These are phyloP conservation scores for Lacanobia wlatinum DNA, from an alignment of 2,888 invertebrate genomes.

Conservation along the genomic window DNA sequence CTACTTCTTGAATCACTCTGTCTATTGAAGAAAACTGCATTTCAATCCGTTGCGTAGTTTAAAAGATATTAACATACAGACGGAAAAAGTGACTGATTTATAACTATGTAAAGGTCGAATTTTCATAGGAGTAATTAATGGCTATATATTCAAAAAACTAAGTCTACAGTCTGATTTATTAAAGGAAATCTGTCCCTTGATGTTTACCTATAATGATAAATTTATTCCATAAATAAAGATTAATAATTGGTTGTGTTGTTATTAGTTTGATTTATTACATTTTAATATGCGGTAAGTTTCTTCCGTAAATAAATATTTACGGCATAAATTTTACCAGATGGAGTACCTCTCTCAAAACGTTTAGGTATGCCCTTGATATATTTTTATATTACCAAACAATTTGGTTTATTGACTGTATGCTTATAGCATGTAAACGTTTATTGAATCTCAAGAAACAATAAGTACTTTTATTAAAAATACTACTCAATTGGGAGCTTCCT, in stretches of 20 bases:
- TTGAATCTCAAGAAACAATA: background rate
- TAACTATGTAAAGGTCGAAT: no score
- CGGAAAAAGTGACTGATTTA: no score
- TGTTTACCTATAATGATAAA: background rate
- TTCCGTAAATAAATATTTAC: constrained; percentile 23
- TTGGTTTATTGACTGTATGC: background rate
- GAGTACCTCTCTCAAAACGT: background rate
- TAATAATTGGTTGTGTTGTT: constrained; percentile 13
- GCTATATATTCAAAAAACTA: constrained; percentile 7
- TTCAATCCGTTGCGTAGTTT: no score
- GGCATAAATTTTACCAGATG: background rate
- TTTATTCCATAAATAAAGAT: constrained; percentile 25
- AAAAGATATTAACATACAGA: no score
- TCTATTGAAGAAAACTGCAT: no score
- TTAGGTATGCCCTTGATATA: background rate
- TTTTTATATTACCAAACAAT: background rate
- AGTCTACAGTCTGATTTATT: constrained; percentile 4
- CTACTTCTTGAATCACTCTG: no score
- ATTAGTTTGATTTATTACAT: constrained; percentile 21
- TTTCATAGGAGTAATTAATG: background rate
- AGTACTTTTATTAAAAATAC: background rate
- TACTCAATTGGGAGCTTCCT: constrained; percentile 7
- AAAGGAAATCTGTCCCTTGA: background rate
- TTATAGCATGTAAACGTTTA: background rate
- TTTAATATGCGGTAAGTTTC: background rate